Base-by-base conservation (phyloP, 2,797 vertebrate genomes). In the Channallabes apus region DNA sequence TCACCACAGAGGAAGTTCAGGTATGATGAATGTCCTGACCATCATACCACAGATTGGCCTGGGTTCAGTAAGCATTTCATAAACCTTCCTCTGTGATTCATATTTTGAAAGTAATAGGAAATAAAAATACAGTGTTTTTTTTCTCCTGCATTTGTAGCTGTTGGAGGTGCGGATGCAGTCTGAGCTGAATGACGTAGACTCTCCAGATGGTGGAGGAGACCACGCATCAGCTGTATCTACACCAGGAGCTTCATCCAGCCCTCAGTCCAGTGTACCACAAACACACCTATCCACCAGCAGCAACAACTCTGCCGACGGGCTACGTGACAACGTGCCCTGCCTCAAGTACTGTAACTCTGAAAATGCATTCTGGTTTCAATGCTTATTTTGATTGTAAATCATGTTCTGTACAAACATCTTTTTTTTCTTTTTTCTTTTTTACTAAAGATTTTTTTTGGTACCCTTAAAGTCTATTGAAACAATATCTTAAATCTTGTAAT, bases 321-420 rank as follows among this genome's bases (percentile, higher is more conserved):
- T 96, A 86, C 95, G 97, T 75, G 96, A 99, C 92, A 97, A 98
- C 79, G 95, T 97, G 54, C 96, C 98, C n/a, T 99, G 97, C 91
- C 96, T 99, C 89, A 97, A 96, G 98, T 99, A 95, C 59, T 56
- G 38, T 54, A 32, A 56, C 24, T 64, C 67, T 46, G 20, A 61
- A 59, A 61, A 61, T 38, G 9, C 29, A 46, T 41, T 64, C 29
- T 79, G 58, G 24, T 41, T 62, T 79, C 58, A 14, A 17, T 78
- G 20, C 22, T 22, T n/a, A 17, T 41, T 29, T 6, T 56, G 7
- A 20, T 76, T 56, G n/a, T 54, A 69, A 71, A 8, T 29, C 72
- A 27, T 75, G 72, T 32, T 32, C 54, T 32, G 22, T 22, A 22
- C 14, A 76, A 18, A 58, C 7, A 3, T 17, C 3, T 2, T 22